A percentile compares a stretch with the other conserved stretches of the same genome.
Conservation (phyloP, 2,797 vertebrate genomes). For the Phalloptychus januarius region DNA sequence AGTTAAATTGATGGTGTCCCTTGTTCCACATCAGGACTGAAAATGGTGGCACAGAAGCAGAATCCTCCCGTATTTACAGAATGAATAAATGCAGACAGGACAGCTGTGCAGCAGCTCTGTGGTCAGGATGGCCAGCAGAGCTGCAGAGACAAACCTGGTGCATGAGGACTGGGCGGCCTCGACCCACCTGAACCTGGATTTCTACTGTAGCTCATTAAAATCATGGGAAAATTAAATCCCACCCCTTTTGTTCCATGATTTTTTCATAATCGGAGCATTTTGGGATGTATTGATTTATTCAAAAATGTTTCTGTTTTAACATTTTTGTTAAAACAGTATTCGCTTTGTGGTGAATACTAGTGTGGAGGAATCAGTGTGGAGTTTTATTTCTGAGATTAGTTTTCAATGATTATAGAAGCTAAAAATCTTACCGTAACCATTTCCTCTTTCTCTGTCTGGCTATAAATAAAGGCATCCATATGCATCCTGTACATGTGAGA, state of each 20-base stretch:
- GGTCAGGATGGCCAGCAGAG: neutral
- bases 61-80: neutral
- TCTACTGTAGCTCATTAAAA: neutral
- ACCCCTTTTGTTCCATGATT: neutral
- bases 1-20: neutral
- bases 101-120: neutral
- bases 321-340: too few relatives aligned
- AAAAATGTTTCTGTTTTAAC: neutral
- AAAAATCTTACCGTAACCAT: neutral
- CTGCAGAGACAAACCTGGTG: neutral
- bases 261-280: neutral
- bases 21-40: neutral
- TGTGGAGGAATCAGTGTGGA: neutral
- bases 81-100: neutral
- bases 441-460: neutral
- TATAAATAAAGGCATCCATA: neutral
- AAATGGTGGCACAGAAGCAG: neutral
- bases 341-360: too few relatives aligned
- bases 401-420: neutral
- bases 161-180: neutral
- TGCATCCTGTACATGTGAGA: constrained; percentile 2
- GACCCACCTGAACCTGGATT: neutral
- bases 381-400: neutral
- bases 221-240: neutral
- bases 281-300: neutral